Percentiles rank a stretch among this genome's conserved stretches.
phyloP scores from a whole-genome alignment of 1,140 invertebrate species.

The Drepana arcuata region DNA sequence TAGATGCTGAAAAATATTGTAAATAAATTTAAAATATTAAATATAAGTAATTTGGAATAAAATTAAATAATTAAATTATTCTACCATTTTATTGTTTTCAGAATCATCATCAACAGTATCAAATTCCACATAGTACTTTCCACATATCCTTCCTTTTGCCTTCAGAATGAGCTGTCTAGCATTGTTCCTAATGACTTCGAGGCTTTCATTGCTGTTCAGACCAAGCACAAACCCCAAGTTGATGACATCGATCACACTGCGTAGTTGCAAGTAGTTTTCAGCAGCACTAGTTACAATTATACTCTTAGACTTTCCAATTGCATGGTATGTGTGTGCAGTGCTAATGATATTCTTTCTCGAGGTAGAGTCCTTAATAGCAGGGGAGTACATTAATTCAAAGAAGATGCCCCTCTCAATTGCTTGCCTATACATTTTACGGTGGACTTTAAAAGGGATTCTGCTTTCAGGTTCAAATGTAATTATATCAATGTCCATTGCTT shows the following conservation, averaged over 20 bases:
- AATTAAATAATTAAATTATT: no score
- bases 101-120: conserved; percentile 12
- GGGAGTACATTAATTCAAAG: conserved; percentile 82
- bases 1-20: no score
- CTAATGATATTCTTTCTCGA: conserved; percentile 79
- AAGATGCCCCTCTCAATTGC: conserved; percentile 78
- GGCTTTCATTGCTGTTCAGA: conserved; percentile 41
- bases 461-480: conserved; percentile 75
- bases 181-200: conserved; percentile 47
- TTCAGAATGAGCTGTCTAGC: conserved; percentile 47
- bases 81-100: no score
- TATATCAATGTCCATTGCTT: conserved; percentile 78
- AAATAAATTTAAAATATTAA: no score
- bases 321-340: conserved; percentile 77
- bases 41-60: no score
- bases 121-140: conserved; percentile 48
- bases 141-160: conserved; percentile 41
- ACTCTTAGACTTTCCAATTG: conserved; percentile 80
- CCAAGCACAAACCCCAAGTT: conserved; percentile 74
- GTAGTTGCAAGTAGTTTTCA: conserved; percentile 70
- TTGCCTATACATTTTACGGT: conserved; percentile 78
- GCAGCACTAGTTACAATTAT: conserved; percentile 81
- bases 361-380: conserved; percentile 75
- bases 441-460: conserved; percentile 73
- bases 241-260: conserved; percentile 83